Conservation (phyloP, 2,888 invertebrate species). For the Petrophora chlorosata region DNA sequence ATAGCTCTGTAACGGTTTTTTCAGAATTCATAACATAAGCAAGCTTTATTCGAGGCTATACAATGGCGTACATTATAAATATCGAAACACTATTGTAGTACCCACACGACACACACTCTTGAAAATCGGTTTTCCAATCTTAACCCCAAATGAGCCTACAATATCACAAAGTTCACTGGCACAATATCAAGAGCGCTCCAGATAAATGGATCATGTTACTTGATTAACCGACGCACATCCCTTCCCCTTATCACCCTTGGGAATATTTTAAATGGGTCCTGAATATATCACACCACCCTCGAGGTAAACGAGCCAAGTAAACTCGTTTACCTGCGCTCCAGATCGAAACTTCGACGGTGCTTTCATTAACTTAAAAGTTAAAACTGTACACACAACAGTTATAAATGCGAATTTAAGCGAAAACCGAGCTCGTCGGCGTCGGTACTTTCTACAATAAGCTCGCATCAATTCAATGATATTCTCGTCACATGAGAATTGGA, state of each 20-base stretch:
- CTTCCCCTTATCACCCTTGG: constrained; percentile 80
- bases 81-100: constrained; percentile 13
- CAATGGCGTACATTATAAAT: too few species aligned
- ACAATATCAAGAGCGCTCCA: constrained; percentile 79
- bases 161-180: constrained; percentile 77
- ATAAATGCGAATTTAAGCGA: constrained; percentile 22
- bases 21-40: too few species aligned
- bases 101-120: not conserved
- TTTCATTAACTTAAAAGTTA: constrained; percentile 66
- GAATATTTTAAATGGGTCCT: constrained; percentile 82
- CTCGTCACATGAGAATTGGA: constrained; percentile 72
- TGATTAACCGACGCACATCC: constrained; percentile 81
- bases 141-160: constrained; percentile 66
- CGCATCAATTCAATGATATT: constrained; percentile 44
- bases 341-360: constrained; percentile 67
- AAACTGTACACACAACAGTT: constrained; percentile 39
- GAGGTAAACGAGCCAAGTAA: constrained; percentile 64
- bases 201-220: constrained; percentile 84
- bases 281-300: constrained; percentile 79
- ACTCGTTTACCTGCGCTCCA: constrained; percentile 72
- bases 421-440: constrained; percentile 6
- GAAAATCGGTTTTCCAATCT: constrained; percentile 48
- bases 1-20: too few species aligned
- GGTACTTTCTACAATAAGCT: constrained; percentile 30
- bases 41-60: too few species aligned